Conservation (phyloP, 2,888 invertebrate genomes). For the Melipona bicolor region DNA sequence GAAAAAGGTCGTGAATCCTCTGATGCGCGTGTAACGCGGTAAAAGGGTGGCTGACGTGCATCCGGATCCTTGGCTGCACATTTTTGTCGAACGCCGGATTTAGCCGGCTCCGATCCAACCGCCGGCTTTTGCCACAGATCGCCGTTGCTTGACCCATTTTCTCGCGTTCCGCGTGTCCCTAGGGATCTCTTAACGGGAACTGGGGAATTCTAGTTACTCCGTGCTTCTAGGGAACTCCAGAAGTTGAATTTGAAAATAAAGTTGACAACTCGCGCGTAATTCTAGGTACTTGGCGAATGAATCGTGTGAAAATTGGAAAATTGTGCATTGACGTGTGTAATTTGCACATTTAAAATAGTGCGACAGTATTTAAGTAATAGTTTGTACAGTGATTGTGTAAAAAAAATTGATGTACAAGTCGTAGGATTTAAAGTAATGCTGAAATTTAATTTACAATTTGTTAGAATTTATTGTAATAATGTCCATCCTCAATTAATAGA, state of each 20-base stretch:
- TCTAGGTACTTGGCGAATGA: neutral
- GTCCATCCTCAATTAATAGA: too few species aligned
- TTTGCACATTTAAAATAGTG: too few species aligned
- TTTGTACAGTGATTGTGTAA: too few species aligned
- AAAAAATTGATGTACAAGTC: too few species aligned
- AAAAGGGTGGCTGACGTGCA: conserved; percentile 48
- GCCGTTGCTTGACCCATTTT: conserved; percentile 57
- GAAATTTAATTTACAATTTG: too few species aligned
- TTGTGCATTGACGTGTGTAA: too few species aligned
- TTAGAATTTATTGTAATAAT: too few species aligned
- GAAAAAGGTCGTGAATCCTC: conserved; percentile 55
- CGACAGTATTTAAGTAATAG: too few species aligned
- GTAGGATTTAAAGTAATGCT: too few species aligned
- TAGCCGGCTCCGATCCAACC: conserved; percentile 51
- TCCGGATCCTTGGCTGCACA: conserved; percentile 53
- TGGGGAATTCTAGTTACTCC: neutral
- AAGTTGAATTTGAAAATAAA: neutral
- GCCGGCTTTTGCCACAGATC: conserved; percentile 50
- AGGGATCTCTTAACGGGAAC: conserved; percentile 17
- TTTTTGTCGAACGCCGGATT: conserved; percentile 63
- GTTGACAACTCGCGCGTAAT: neutral
- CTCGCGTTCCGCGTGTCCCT: conserved; percentile 2
- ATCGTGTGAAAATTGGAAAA: neutral
- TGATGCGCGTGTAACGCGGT: conserved; percentile 65
- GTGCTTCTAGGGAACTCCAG: neutral